Percentiles rank a stretch among this genome's conserved stretches.
phyloP scores from a whole-genome alignment of 2,888 invertebrate genomes.

The Ophioninae sp. region DNA sequence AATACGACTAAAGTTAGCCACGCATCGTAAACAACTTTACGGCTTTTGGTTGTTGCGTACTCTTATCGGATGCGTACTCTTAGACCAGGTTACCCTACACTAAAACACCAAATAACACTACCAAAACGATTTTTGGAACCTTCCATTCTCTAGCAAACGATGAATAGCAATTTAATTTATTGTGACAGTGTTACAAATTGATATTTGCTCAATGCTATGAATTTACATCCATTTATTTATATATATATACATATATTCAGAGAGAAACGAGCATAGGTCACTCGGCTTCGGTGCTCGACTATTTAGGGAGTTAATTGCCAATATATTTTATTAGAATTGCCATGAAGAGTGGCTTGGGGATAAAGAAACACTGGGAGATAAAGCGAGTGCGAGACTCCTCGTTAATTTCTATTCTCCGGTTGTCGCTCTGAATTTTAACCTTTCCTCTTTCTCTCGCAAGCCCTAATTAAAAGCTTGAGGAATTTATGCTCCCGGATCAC shows the following conservation, averaged over 20 bases:
- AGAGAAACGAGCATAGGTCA: slow-evolving; percentile 75
- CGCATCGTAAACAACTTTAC: no score
- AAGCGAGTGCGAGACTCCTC: slow-evolving; percentile 63
- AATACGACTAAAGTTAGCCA: no score
- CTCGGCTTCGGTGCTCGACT: slow-evolving; percentile 77
- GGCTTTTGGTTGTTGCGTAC: no score
- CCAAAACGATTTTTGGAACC: background rate
- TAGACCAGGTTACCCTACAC: no score
- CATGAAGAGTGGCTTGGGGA: slow-evolving; percentile 46
- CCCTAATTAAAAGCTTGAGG: slow-evolving; percentile 75
- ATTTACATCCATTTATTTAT: background rate
- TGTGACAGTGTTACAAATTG: background rate
- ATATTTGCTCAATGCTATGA: no score
- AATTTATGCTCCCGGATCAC: slow-evolving; percentile 43
- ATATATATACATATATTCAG: slow-evolving; percentile 8
- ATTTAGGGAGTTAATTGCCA: slow-evolving; percentile 80
- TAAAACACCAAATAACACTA: no score
- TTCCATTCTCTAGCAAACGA: slow-evolving; percentile 72
- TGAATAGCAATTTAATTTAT: slow-evolving; percentile 78
- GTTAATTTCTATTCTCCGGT: slow-evolving; percentile 77
- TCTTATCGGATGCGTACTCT: no score
- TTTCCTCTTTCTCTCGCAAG: slow-evolving; percentile 63
- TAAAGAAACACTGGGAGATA: background rate
- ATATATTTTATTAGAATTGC: slow-evolving; percentile 79
- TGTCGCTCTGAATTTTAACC: slow-evolving; percentile 77